Evolutionary conservation across 2,888 invertebrate genomes (phyloP).

Genomic region (Crematogaster levior): DNA sequence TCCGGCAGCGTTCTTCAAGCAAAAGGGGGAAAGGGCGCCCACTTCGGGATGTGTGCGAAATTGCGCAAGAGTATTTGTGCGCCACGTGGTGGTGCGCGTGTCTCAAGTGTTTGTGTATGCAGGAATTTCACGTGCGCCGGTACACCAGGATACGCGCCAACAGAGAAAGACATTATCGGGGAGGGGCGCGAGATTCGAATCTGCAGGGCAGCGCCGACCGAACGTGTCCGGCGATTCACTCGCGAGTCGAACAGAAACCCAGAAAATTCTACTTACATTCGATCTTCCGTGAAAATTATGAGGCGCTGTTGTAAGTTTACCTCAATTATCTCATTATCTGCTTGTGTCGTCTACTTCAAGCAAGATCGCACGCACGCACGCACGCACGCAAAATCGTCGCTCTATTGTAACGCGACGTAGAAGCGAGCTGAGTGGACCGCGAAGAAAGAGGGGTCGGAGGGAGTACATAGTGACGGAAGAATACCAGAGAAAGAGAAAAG

Average conservation of each 20-base stretch:
- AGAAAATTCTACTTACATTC: neutral
- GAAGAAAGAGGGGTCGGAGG: neutral
- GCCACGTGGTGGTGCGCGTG: conserved; percentile 41
- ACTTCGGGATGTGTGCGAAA: conserved; percentile 13
- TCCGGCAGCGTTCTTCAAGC: conserved; percentile 16
- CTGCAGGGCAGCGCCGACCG: conserved; percentile 60
- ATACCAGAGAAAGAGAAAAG: conserved; percentile 31
- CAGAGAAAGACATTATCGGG: conserved; percentile 69
- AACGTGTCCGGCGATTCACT: neutral
- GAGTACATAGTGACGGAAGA: conserved; percentile 24
- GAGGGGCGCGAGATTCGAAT: conserved; percentile 70
- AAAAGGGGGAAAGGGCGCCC: neutral
- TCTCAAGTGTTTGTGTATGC: conserved; percentile 36
- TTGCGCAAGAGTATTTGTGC: conserved; percentile 39
- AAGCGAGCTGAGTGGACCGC: conserved; percentile 26
- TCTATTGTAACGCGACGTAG: conserved; percentile 55
- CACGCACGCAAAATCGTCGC: conserved; percentile 15
- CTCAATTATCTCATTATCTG: conserved; percentile 16
- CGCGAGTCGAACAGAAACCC: neutral
- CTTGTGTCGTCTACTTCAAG: conserved; percentile 4
- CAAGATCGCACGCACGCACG: neutral
- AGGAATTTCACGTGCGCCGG: conserved; percentile 46
- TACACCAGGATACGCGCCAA: conserved; percentile 46
- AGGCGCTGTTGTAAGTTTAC: neutral
- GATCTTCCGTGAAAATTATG: neutral